Evolutionary conservation across 2,888 invertebrate species (phyloP).

Genomic region (Exocentrus adspersus): DNA sequence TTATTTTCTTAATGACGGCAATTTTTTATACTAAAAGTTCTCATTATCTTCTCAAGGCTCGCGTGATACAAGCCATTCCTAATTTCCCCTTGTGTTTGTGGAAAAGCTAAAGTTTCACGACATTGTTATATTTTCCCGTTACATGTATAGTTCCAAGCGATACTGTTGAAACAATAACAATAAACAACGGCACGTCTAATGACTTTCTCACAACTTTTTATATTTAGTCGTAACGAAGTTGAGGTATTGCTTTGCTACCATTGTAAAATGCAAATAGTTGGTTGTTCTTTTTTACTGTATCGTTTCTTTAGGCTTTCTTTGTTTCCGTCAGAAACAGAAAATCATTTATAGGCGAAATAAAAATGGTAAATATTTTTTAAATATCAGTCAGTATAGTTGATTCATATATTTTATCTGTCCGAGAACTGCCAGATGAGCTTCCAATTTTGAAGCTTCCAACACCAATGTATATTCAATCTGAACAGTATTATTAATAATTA

Average conservation of each 20-base stretch:
- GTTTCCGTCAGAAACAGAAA: too few relatives aligned
- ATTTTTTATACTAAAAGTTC: constrained; percentile 12
- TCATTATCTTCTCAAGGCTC: constrained; percentile 5
- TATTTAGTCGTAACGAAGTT: background rate
- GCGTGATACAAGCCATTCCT: constrained; percentile 9
- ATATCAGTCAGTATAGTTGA: too few relatives aligned
- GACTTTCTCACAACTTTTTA: background rate
- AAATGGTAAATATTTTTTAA: too few relatives aligned
- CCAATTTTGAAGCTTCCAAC: too few relatives aligned
- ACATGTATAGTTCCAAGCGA: background rate
- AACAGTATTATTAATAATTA: too few relatives aligned
- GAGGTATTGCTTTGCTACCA: background rate
- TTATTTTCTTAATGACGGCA: constrained; percentile 4
- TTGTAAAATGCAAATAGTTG: too few relatives aligned
- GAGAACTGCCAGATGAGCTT: too few relatives aligned
- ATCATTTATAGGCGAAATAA: too few relatives aligned
- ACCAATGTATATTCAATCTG: too few relatives aligned
- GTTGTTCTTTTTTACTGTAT: too few relatives aligned
- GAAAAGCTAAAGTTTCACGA: background rate
- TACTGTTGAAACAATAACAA: background rate
- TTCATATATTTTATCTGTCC: too few relatives aligned
- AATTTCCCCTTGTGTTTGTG: constrained; percentile 6
- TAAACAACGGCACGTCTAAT: background rate
- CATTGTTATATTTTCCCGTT: constrained; percentile 4
- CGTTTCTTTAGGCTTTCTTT: too few relatives aligned